These are phyloP conservation scores for Morpho achilles DNA, from an alignment of 2,888 invertebrate species.

Conservation along the genomic window DNA sequence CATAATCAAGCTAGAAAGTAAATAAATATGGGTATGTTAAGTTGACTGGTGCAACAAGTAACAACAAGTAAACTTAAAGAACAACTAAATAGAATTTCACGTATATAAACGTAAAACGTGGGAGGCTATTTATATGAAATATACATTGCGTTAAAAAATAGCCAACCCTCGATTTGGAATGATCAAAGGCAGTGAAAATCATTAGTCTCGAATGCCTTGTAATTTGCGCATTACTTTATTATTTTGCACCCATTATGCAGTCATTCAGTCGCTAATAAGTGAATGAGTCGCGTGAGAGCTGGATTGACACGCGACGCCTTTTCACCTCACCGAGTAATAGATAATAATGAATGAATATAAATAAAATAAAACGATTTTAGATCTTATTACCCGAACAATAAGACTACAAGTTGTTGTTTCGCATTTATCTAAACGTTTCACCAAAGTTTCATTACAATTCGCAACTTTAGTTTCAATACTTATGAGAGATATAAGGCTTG, in stretches of 20 bases:
- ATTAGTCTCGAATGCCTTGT: conserved; percentile 27
- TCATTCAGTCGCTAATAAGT: conserved; percentile 31
- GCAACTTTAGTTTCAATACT: conserved; percentile 3
- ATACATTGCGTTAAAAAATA: too few species aligned
- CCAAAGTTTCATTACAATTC: conserved; percentile 10
- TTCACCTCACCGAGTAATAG: conserved; percentile 30
- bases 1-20: too few species aligned
- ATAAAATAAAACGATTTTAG: conserved; percentile 4
- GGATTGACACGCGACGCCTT: conserved; percentile 37
- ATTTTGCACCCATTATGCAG: conserved; percentile 30
- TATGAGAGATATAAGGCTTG: neutral
- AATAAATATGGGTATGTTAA: too few species aligned
- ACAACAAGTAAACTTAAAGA: too few species aligned
- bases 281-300: conserved; percentile 37
- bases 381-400: conserved; percentile 10
- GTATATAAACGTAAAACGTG: too few species aligned
- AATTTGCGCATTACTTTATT: conserved; percentile 36
- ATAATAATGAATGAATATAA: neutral
- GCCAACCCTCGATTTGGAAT: conserved; percentile 15
- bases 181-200: conserved; percentile 28
- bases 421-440: neutral
- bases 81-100: too few species aligned
- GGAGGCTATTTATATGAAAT: too few species aligned
- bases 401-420: neutral
- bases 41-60: too few species aligned